Evolutionary conservation across 92 coral and sea anemone species (phyloP).

Genomic region (Muricea muricata): DNA sequence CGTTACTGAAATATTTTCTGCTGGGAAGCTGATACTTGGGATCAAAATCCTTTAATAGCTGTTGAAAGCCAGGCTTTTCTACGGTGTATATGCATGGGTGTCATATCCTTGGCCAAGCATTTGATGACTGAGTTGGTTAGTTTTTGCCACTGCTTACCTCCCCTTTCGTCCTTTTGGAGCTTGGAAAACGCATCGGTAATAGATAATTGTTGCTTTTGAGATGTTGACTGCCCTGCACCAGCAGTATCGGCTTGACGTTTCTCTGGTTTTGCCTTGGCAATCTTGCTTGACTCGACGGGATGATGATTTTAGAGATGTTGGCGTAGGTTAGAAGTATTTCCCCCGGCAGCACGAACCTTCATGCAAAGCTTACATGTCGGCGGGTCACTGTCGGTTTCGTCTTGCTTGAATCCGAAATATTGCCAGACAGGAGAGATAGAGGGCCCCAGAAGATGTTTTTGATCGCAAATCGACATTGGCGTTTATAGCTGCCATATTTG

Average conservation of each 20-base stretch:
- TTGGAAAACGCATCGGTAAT: conserved; percentile 5
- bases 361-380: conserved; percentile 4
- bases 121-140: conserved; percentile 14
- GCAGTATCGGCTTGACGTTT: too few species aligned
- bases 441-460: neutral
- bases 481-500: conserved; percentile 1
- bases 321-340: conserved; percentile 8
- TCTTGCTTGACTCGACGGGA: neutral
- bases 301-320: conserved; percentile 8
- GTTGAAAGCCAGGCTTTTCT: conserved; percentile 13
- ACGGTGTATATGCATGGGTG: conserved; percentile 15
- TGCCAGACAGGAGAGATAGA: conserved; percentile 2
- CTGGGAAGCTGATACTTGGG: conserved; percentile 28
- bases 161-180: conserved; percentile 4
- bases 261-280: conserved; percentile 8
- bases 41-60: neutral
- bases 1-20: neutral
- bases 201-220: neutral
- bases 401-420: neutral
- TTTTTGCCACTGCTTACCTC: conserved; percentile 25
- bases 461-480: neutral
- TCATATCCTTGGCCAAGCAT: conserved; percentile 33
- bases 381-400: neutral
- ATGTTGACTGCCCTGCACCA: neutral
- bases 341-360: conserved; percentile 20